Evolutionary conservation across 2,888 invertebrate genomes (phyloP), one percentile per base, ranked within the genome.

Genomic region (Cantharis rufa): DNA sequence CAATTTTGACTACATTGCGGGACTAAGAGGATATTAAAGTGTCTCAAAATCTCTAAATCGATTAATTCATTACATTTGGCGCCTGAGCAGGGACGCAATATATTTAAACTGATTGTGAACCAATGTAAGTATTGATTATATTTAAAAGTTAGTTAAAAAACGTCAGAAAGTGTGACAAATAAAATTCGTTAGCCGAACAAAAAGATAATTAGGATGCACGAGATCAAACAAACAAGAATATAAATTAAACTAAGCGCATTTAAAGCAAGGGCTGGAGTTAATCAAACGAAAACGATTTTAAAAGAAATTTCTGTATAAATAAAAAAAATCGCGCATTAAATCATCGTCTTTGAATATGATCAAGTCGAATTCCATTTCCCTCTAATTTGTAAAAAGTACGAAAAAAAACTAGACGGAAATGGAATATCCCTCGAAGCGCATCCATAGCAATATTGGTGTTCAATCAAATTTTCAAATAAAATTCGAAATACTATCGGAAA

Each of bases 401-500:
- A 64, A 64, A 21, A 63, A 64, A 64, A 64, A 64, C 64, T 64
- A 16, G 64, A 64, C 64, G 64, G 64, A 64, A 64, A 64, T 64
- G 64, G 21, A 64, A 64, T 64, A 64, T 64, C 64, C 64, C 27
- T 71, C 15, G 62, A 64, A 71, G 64, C 69, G 69, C 69, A 27
- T 48, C 27, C 28, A 48, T 13, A 24, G 72, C 77, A 72, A 75
- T 78, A 78, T 78, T 75, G 78, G 72, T 62, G 64, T 75, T 78
- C 78, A 78, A 78, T 75, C 78, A 78, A 75, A 78, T 78, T 75
- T 75, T 70, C 63, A 78, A 78, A 77, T 77, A 77, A 77, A 77
- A 78, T 69, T 75, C 61, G 70, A 75, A 75, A 75, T 73, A 76
- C 75, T 69, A 75, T 76, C 72, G 69, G 73, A 75, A 74, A 74